A percentile compares a stretch with the other conserved stretches of the same genome.
phyloP scores from a whole-genome alignment of 2,888 invertebrate genomes.

The Pimpla rufipes region DNA sequence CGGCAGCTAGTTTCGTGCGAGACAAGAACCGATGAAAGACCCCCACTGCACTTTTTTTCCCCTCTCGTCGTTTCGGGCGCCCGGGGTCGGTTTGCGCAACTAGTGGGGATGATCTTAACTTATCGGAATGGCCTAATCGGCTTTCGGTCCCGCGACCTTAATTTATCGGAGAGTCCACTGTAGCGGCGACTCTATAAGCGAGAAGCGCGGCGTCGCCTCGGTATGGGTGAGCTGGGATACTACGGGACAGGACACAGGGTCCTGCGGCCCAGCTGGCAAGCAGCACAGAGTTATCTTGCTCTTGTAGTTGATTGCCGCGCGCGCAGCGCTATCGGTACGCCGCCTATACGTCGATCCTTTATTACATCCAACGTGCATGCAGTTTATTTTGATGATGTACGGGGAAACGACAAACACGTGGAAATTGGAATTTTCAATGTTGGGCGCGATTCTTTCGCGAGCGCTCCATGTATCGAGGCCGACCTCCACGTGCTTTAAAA shows the following conservation, averaged over 20 bases:
- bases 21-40: too few species aligned
- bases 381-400: slow-evolving; percentile 15
- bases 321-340: slow-evolving; percentile 27
- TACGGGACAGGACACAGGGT: slow-evolving; percentile 30
- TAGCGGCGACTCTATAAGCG: slow-evolving; percentile 28
- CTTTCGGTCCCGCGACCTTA: too few species aligned
- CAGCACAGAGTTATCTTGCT: slow-evolving; percentile 59
- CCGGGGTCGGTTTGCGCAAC: too few species aligned
- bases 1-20: too few species aligned
- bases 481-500: too few species aligned
- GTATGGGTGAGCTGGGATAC: slow-evolving; percentile 20
- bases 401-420: neutral
- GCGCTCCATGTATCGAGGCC: too few species aligned
- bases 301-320: slow-evolving; percentile 56
- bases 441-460: neutral
- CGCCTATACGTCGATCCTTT: slow-evolving; percentile 29
- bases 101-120: too few species aligned
- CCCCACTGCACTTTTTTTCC: too few species aligned
- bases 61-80: too few species aligned
- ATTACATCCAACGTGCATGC: slow-evolving; percentile 39
- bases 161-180: too few species aligned
- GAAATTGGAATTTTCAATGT: slow-evolving; percentile 19
- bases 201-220: slow-evolving; percentile 8
- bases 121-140: too few species aligned
- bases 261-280: slow-evolving; percentile 52